phyloP scores from a whole-genome alignment of 2,797 vertebrate species.

The Remorina albescens region DNA sequence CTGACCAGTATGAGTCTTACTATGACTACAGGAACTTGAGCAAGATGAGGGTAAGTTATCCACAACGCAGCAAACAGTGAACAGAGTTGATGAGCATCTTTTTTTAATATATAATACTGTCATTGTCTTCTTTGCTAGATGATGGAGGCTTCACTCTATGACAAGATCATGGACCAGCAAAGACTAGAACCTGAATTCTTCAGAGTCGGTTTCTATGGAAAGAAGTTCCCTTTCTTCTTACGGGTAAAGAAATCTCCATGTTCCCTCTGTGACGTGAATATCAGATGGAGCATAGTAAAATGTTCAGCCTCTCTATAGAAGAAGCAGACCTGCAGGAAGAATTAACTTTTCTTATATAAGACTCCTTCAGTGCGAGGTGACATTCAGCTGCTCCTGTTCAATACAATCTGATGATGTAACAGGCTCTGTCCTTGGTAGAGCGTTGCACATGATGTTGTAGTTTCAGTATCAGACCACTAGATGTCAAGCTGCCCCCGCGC shows the following conservation, averaged over 20 bases:
- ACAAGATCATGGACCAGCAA: slow-evolving; percentile 99
- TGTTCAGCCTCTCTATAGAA: slow-evolving; percentile 26
- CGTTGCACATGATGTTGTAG: slow-evolving; percentile 48
- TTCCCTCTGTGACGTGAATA: slow-evolving; percentile 17
- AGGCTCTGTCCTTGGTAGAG: slow-evolving; percentile 47
- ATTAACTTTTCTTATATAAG: slow-evolving; percentile 66
- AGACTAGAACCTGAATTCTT: slow-evolving; percentile 98
- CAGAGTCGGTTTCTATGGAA: slow-evolving; percentile 98
- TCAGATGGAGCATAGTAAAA: slow-evolving; percentile 8
- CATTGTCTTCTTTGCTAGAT: slow-evolving; percentile 81
- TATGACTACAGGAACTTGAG: slow-evolving; percentile 99
- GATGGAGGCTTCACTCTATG: slow-evolving; percentile 98
- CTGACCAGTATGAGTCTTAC: slow-evolving; percentile 97
- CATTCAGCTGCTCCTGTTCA: slow-evolving; percentile 68
- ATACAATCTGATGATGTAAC: slow-evolving; percentile 74
- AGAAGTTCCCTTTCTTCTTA: slow-evolving; percentile 99
- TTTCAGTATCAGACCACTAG: slow-evolving; percentile 68
- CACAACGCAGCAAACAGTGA: too few species aligned
- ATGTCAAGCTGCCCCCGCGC: slow-evolving; percentile 77
- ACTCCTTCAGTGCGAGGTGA: slow-evolving; percentile 67
- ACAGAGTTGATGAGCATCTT: too few species aligned
- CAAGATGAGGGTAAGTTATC: slow-evolving; percentile 95
- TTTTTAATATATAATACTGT: neutral
- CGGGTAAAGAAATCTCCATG: slow-evolving; percentile 85
- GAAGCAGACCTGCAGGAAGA: slow-evolving; percentile 21